Conservation (phyloP, 2,888 invertebrate genomes). For the Idaea biselata region DNA sequence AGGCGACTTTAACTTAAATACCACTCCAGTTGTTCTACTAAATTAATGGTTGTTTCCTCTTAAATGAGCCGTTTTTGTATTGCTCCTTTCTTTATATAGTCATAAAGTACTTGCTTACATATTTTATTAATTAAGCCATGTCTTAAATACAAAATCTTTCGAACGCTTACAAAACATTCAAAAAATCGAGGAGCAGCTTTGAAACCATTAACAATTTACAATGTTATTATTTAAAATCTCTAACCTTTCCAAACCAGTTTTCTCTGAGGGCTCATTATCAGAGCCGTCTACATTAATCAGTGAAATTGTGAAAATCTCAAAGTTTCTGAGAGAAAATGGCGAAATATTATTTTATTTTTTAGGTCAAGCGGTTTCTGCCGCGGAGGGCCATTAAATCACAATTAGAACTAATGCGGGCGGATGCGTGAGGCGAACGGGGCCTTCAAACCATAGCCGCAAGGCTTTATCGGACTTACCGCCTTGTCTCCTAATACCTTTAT, state of each 20-base stretch:
- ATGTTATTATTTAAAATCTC: constrained; percentile 10
- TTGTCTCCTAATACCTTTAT: constrained; percentile 65
- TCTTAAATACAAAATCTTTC: background rate
- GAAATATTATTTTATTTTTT: constrained; percentile 58
- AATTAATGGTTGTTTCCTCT: constrained; percentile 26
- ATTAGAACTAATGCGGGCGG: constrained; percentile 76
- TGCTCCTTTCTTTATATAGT: background rate
- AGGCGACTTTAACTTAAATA: constrained; percentile 28
- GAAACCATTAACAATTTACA: constrained; percentile 7
- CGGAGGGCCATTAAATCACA: constrained; percentile 76
- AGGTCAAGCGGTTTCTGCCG: constrained; percentile 63
- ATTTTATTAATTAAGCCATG: background rate
- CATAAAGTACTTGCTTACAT: background rate
- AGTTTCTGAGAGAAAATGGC: constrained; percentile 37
- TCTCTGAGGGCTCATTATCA: constrained; percentile 28
- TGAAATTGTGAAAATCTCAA: constrained; percentile 30
- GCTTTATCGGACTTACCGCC: constrained; percentile 70
- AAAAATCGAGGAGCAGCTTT: background rate
- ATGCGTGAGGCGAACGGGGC: constrained; percentile 67
- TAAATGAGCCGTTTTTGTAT: constrained; percentile 21
- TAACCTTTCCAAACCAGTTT: constrained; percentile 16
- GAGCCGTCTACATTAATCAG: constrained; percentile 25
- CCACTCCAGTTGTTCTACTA: constrained; percentile 25
- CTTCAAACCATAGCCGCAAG: constrained; percentile 56
- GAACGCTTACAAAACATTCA: background rate